These are phyloP conservation scores for Idaea straminata DNA, from an alignment of 2,888 invertebrate genomes.

Conservation along the genomic window DNA sequence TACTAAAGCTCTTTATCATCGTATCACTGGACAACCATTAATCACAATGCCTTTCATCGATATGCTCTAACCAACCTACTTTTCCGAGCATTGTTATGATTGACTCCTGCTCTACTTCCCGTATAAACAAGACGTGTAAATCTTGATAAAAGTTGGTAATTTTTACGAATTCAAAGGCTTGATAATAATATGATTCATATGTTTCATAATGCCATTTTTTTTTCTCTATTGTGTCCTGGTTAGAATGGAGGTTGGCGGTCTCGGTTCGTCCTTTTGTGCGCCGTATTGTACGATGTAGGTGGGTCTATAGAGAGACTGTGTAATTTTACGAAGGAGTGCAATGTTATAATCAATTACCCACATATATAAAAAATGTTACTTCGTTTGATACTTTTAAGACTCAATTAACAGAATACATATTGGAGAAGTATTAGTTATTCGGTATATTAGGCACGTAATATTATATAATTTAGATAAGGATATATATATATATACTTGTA, in stretches of 20 bases:
- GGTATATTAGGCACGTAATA: too few relatives aligned
- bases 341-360: too few relatives aligned
- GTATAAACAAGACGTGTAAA: slow-evolving; percentile 47
- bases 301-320: slow-evolving; percentile 12
- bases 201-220: slow-evolving; percentile 26
- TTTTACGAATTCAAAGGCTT: slow-evolving; percentile 19
- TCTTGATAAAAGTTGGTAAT: slow-evolving; percentile 36
- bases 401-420: too few relatives aligned
- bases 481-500: too few relatives aligned
- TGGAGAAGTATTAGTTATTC: too few relatives aligned
- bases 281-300: slow-evolving; percentile 12
- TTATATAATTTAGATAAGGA: too few relatives aligned
- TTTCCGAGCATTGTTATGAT: slow-evolving; percentile 40
- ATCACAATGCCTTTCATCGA: slow-evolving; percentile 54
- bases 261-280: slow-evolving; percentile 19
- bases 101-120: slow-evolving; percentile 43
- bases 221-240: slow-evolving; percentile 22
- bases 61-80: slow-evolving; percentile 50
- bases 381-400: too few relatives aligned
- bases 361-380: too few relatives aligned
- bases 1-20: slow-evolving; percentile 56
- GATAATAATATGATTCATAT: slow-evolving; percentile 27
- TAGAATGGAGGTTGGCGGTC: slow-evolving; percentile 25
- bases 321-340: too few relatives aligned
- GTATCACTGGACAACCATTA: slow-evolving; percentile 59